These are phyloP conservation scores for Delia radicum DNA, from an alignment of 1,140 invertebrate species.

Conservation along the genomic window DNA sequence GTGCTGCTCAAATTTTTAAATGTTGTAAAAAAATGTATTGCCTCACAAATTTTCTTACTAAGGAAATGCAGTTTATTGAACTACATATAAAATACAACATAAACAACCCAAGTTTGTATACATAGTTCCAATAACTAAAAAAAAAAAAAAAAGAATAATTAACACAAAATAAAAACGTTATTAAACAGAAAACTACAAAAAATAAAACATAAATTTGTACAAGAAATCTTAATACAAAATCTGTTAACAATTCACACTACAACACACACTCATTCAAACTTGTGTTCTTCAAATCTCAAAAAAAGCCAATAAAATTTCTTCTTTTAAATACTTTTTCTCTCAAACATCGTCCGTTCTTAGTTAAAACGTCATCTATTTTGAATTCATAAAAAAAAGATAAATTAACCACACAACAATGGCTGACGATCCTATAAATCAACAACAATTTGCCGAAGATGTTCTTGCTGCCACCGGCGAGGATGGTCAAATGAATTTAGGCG, in stretches of 20 bases:
- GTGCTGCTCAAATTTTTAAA: conserved; percentile 4
- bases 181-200: not conserved
- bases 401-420: conserved; percentile 39
- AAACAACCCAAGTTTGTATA: not conserved
- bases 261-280: too few species aligned
- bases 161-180: not conserved
- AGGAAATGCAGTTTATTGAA: not conserved
- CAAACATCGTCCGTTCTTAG: not conserved
- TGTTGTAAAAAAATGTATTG: not conserved
- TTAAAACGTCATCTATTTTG: not conserved
- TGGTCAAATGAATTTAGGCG: conserved; percentile 34
- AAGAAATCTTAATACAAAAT: too few species aligned
- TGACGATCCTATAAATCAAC: conserved; percentile 45
- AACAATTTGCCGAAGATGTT: conserved; percentile 52
- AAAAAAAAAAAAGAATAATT: not conserved
- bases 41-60: not conserved
- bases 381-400: not conserved
- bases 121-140: not conserved
- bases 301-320: not conserved
- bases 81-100: not conserved
- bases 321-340: not conserved
- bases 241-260: too few species aligned
- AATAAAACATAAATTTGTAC: too few species aligned
- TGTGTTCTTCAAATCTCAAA: not conserved
- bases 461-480: conserved; percentile 34